phyloP scores from a whole-genome alignment of 2,113 vertebrate genomes.

The Megaleporinus macrocephalus region DNA sequence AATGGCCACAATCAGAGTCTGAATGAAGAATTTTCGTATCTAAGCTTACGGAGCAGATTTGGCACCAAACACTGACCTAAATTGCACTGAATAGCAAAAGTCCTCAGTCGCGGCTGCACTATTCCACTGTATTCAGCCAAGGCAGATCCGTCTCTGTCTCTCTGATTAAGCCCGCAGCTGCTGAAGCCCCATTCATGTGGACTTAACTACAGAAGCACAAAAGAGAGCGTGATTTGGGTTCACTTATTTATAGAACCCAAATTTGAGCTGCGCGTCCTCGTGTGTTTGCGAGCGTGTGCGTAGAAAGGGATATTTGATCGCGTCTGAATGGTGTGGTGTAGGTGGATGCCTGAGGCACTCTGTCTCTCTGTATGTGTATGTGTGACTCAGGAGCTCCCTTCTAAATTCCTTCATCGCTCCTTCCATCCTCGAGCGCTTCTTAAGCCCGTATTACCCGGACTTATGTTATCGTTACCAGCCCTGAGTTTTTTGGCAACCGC shows the following conservation, averaged over 20 bases:
- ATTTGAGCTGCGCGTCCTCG: conserved; percentile 35
- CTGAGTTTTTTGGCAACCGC: conserved; percentile 34
- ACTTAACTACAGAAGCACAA: conserved; percentile 45
- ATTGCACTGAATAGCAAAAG: conserved; percentile 22
- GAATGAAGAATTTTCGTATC: background rate
- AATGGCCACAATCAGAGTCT: background rate
- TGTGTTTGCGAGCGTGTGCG: conserved; percentile 35
- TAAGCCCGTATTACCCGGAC: conserved; percentile 53
- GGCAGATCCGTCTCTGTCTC: conserved; percentile 9
- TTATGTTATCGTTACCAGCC: conserved; percentile 54
- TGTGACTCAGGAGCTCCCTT: conserved; percentile 31
- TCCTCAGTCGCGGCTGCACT: background rate
- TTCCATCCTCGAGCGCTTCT: conserved; percentile 48
- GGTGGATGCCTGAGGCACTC: conserved; percentile 52
- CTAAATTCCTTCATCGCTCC: conserved; percentile 38
- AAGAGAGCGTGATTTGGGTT: conserved; percentile 39
- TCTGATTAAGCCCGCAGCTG: conserved; percentile 44
- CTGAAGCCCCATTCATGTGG: conserved; percentile 45
- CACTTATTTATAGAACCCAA: conserved; percentile 49
- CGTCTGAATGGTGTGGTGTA: conserved; percentile 55
- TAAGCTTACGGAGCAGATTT: background rate
- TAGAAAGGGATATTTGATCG: conserved; percentile 52
- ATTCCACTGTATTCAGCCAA: background rate
- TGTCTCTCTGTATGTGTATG: conserved; percentile 15
- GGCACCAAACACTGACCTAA: conserved; percentile 33